phyloP scores from a whole-genome alignment of 30 jellyfish, hydroid and myxozoan species.

The Hydra vulgaris region DNA sequence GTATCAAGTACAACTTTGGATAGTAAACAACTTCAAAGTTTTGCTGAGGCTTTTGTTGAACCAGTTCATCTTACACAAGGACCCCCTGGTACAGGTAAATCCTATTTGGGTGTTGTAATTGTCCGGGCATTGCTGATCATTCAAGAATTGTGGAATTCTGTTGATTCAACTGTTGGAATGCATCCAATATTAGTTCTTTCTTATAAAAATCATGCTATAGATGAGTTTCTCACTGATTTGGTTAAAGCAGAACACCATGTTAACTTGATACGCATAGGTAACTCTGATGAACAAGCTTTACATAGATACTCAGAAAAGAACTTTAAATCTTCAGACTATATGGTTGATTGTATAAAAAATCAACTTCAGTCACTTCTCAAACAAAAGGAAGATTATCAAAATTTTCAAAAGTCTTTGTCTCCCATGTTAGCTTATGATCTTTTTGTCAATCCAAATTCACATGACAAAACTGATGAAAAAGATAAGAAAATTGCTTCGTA shows the following conservation, averaged over 20 bases:
- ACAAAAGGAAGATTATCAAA: slow-evolving; percentile 4
- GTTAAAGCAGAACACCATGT: slow-evolving; percentile 2
- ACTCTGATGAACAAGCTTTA: background rate
- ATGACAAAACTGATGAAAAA: background rate
- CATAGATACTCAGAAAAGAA: background rate
- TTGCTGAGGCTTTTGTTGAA: slow-evolving; percentile 10
- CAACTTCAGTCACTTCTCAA: background rate
- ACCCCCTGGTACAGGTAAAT: slow-evolving; percentile 25
- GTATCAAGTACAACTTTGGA: slow-evolving; percentile 10
- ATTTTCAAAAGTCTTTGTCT: background rate
- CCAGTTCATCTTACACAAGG: slow-evolving; percentile 27
- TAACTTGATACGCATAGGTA: slow-evolving; percentile 11
- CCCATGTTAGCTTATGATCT: background rate
- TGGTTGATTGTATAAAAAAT: background rate
- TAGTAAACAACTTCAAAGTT: slow-evolving; percentile 8
- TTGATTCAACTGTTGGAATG: background rate
- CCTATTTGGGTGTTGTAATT: slow-evolving; percentile 16
- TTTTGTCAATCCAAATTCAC: background rate
- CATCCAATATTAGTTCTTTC: slow-evolving; percentile 17
- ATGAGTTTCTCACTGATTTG: slow-evolving; percentile 19
- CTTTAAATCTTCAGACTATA: background rate
- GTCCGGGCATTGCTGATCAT: slow-evolving; percentile 19
- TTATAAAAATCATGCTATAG: slow-evolving; percentile 15
- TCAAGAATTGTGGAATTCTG: background rate
- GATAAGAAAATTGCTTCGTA: background rate